Evolutionary conservation across 2,797 vertebrate genomes (phyloP).

Genomic region (Pyrrhura leucotis): DNA sequence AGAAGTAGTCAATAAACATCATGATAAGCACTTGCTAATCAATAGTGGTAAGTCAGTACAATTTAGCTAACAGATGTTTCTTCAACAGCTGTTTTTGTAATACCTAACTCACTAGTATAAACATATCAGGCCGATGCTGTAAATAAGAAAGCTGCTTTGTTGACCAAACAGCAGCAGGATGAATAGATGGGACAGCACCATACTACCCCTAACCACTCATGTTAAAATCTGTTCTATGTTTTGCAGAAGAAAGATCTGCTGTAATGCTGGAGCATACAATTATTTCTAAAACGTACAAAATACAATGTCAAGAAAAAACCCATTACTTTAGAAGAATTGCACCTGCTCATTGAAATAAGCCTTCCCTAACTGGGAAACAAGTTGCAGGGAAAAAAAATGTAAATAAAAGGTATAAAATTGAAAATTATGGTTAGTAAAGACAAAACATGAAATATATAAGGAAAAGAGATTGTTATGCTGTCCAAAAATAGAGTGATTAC

Average conservation of each 20-base stretch:
- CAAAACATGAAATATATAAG: neutral
- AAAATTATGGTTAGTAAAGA: neutral
- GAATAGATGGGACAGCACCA: neutral
- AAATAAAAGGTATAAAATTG: neutral
- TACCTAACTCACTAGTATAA: neutral
- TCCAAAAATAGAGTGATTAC: neutral
- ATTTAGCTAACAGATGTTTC: constrained; percentile 10
- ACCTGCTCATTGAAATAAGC: neutral
- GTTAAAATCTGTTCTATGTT: neutral
- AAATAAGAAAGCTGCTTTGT: neutral
- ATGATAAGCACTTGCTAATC: constrained; percentile 34
- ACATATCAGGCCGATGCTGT: neutral
- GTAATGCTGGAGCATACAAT: neutral
- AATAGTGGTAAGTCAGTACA: constrained; percentile 14
- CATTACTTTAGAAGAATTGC: neutral
- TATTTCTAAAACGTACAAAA: neutral
- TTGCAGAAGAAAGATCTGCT: neutral
- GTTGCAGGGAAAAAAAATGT: too few relatives aligned
- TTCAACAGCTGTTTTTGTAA: neutral
- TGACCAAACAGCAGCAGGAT: neutral
- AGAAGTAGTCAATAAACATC: constrained; percentile 31
- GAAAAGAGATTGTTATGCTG: neutral
- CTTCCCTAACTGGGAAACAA: neutral
- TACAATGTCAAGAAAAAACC: neutral
- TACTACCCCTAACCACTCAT: neutral